Conservation (phyloP, 2,888 invertebrate genomes). For the Athalia rosae region DNA sequence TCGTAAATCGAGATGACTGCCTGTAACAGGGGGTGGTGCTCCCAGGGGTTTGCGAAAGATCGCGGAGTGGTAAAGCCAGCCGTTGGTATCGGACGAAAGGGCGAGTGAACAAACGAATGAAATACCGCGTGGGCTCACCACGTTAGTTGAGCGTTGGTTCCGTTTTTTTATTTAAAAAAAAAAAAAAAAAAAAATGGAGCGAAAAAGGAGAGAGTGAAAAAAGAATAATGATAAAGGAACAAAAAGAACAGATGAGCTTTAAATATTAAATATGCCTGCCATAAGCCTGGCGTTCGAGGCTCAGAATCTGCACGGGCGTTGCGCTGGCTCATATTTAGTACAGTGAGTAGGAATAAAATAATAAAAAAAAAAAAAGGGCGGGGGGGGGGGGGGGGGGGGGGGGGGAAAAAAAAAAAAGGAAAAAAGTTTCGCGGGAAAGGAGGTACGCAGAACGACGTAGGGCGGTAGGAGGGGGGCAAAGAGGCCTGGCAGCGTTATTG, state of each 20-base stretch:
- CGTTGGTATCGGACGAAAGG: conserved; percentile 20
- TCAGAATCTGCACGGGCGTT: neutral
- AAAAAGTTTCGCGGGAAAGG: conserved; percentile 44
- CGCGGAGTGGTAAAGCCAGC: conserved; percentile 1
- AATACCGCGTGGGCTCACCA: conserved; percentile 11
- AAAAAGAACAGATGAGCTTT: conserved; percentile 45
- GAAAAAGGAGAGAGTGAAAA: conserved; percentile 46
- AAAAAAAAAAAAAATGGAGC: conserved; percentile 49
- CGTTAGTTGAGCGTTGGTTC: conserved; percentile 9
- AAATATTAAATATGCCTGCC: conserved; percentile 48
- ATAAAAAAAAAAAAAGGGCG: conserved; percentile 47
- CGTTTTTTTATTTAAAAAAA: no score
- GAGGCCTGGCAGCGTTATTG: conserved; percentile 75
- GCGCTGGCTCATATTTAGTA: conserved; percentile 45
- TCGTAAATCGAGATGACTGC: conserved; percentile 42
- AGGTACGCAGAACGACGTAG: conserved; percentile 49
- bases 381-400: conserved; percentile 47
- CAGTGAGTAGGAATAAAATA: conserved; percentile 44
- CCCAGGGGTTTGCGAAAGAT: conserved; percentile 5
- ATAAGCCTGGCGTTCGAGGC: conserved; percentile 31
- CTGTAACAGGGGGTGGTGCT: conserved; percentile 15
- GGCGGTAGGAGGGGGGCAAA: conserved; percentile 59
- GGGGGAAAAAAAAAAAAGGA: conserved; percentile 46
- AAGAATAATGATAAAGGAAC: conserved; percentile 46
- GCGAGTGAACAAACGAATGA: conserved; percentile 42